A percentile compares a stretch with the other conserved stretches of the same genome.
Evolutionary conservation across 2,113 vertebrate species (phyloP).

Genomic region (Myxocyprinus asiaticus): DNA sequence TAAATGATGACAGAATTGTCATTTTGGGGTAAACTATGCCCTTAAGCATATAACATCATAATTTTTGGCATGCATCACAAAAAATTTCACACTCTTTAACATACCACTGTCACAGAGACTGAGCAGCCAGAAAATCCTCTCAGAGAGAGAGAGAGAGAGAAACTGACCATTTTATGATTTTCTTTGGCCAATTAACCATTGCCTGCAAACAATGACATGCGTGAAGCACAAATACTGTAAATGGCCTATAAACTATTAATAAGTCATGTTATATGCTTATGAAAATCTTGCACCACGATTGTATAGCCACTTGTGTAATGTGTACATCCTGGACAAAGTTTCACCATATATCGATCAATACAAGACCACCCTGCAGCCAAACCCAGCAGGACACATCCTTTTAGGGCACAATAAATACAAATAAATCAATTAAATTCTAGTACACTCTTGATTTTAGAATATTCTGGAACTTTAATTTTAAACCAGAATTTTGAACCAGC

Average conservation of each 20-base stretch:
- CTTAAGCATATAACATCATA: too few species aligned
- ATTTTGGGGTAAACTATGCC: too few species aligned
- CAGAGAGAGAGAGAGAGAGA: background rate
- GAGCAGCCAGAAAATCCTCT: background rate
- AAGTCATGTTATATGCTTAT: slow-evolving; percentile 10
- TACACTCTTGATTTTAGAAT: too few species aligned
- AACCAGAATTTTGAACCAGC: too few species aligned
- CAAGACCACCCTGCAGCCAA: background rate
- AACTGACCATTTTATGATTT: slow-evolving; percentile 12
- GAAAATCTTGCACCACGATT: background rate
- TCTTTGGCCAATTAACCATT: slow-evolving; percentile 26
- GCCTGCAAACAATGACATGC: slow-evolving; percentile 11
- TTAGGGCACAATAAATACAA: background rate
- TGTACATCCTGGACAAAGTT: background rate
- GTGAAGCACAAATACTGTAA: slow-evolving; percentile 5
- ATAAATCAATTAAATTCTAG: too few species aligned
- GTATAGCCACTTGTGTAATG: background rate
- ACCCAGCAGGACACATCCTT: background rate
- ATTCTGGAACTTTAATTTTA: too few species aligned
- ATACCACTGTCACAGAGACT: background rate
- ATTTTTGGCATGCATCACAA: background rate
- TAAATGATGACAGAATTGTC: too few species aligned
- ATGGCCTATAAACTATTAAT: slow-evolving; percentile 20
- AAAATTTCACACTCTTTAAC: slow-evolving; percentile 25
- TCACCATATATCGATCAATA: background rate